Conservation (phyloP, 2,888 invertebrate genomes). For the Noctua janthina region DNA sequence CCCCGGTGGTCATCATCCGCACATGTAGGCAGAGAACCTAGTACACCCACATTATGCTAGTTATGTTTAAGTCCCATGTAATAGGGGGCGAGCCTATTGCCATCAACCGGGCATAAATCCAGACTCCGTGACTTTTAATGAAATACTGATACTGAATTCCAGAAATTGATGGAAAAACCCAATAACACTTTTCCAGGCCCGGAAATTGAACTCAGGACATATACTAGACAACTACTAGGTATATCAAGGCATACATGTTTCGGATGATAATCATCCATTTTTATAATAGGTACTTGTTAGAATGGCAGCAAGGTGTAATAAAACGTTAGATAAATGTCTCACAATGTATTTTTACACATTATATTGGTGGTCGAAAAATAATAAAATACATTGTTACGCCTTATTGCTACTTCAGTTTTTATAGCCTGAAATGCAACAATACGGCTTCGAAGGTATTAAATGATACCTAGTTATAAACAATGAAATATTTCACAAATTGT, state of each 20-base stretch:
- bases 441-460: conserved; percentile 4
- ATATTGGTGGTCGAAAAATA: conserved; percentile 21
- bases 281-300: background rate
- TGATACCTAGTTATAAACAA: background rate
- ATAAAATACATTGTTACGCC: conserved; percentile 61
- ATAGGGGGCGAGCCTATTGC: too few species aligned
- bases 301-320: background rate
- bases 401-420: conserved; percentile 60
- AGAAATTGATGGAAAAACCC: too few species aligned
- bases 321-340: conserved; percentile 17
- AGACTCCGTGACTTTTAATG: background rate
- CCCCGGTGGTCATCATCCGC: too few species aligned
- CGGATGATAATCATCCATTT: background rate
- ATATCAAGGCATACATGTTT: background rate
- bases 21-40: too few species aligned
- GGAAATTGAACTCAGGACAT: too few species aligned
- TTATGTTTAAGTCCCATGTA: too few species aligned
- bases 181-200: background rate
- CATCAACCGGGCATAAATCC: background rate
- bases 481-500: background rate
- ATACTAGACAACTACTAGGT: background rate
- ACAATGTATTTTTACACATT: conserved; percentile 45
- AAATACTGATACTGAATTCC: too few species aligned
- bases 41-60: too few species aligned
- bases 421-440: conserved; percentile 44